phyloP scores from a whole-genome alignment of 2,113 vertebrate species.

The Meriones unguiculatus region DNA sequence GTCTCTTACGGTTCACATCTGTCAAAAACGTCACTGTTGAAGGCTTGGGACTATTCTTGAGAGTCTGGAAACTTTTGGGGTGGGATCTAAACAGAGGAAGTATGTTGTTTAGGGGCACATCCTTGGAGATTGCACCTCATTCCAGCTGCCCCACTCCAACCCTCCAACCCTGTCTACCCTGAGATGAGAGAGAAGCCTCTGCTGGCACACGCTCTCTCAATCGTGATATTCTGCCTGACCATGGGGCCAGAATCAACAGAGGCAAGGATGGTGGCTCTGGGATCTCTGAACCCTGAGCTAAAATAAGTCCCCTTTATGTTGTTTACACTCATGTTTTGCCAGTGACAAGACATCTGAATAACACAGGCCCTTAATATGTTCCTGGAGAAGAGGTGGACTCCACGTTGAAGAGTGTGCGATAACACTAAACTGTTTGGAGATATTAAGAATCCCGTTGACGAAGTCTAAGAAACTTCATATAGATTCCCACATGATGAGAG shows the following conservation, averaged over 20 bases:
- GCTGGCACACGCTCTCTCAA: background rate
- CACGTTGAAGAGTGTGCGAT: background rate
- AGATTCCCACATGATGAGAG: background rate
- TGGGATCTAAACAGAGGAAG: background rate
- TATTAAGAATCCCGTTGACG: background rate
- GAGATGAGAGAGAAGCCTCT: background rate
- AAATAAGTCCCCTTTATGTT: background rate
- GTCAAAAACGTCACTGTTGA: background rate
- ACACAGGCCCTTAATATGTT: background rate
- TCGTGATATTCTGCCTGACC: background rate
- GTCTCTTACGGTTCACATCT: background rate
- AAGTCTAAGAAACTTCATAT: constrained; percentile 52
- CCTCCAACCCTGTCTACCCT: background rate
- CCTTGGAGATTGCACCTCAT: background rate
- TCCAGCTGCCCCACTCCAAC: background rate
- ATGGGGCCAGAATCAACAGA: background rate
- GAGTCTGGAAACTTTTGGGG: background rate
- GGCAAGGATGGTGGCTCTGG: background rate
- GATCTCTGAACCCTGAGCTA: background rate
- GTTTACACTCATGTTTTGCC: background rate
- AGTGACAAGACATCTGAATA: background rate
- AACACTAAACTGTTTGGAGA: constrained; percentile 44
- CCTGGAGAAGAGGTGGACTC: background rate
- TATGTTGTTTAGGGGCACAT: background rate
- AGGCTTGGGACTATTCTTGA: background rate